A percentile compares a stretch with the other conserved stretches of the same genome.
Evolutionary conservation across 1,140 invertebrate genomes (phyloP).

Genomic region (Eumeta japonica): DNA sequence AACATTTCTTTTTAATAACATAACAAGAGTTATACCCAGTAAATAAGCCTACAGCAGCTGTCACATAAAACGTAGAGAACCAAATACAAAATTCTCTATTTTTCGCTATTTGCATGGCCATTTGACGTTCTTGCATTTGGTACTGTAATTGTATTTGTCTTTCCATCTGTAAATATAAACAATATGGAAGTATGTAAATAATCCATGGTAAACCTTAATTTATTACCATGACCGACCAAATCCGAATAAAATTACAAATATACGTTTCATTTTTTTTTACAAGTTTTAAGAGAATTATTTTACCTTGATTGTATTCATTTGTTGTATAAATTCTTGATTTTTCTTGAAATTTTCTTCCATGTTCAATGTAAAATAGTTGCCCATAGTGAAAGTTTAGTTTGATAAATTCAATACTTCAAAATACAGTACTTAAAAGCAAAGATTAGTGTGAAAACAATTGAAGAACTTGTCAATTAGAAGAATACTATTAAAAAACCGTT

Average conservation of each 20-base stretch:
- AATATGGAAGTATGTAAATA: neutral
- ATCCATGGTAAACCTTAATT: neutral
- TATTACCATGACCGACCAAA: too few relatives aligned
- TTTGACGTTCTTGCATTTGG: constrained; percentile 72
- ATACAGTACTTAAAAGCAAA: too few relatives aligned
- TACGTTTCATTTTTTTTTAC: too few relatives aligned
- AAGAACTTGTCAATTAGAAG: too few relatives aligned
- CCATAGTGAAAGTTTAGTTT: constrained; percentile 24
- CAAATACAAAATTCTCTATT: constrained; percentile 72
- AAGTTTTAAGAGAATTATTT: constrained; percentile 7
- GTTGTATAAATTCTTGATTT: constrained; percentile 71
- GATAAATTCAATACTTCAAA: too few relatives aligned
- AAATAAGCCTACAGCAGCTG: constrained; percentile 58
- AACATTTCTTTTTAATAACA: constrained; percentile 6
- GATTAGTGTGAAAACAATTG: too few relatives aligned
- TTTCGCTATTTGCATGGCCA: constrained; percentile 70
- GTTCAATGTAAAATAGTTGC: constrained; percentile 34
- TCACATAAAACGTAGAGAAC: constrained; percentile 68
- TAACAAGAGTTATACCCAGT: constrained; percentile 54
- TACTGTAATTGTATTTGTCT: constrained; percentile 78
- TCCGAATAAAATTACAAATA: too few relatives aligned
- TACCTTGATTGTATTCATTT: constrained; percentile 66
- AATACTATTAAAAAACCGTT: too few relatives aligned
- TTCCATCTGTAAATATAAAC: constrained; percentile 57
- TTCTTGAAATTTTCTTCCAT: constrained; percentile 61